Base-by-base conservation (phyloP, 1,140 invertebrate genomes). In the Mizuhopecten yessoensis region DNA sequence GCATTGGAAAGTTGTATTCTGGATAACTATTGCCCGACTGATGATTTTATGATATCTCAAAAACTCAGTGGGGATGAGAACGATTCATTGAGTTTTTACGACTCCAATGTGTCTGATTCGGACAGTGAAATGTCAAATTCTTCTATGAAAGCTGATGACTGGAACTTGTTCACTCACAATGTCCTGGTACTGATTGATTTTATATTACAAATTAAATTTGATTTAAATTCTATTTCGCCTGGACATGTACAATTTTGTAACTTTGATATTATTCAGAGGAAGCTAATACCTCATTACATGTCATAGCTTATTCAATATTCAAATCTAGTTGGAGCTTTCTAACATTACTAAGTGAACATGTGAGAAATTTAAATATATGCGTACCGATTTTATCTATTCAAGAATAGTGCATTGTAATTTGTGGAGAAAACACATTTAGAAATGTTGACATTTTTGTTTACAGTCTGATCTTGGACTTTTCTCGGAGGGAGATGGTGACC, bases 401-500 rank as follows among this genome's bases (percentile, higher is more conserved):
- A n/a, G n/a, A n/a, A n/a, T n/a, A n/a, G n/a, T n/a, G n/a, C n/a
- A n/a, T n/a, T n/a, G n/a, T n/a, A n/a, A n/a, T n/a, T n/a, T n/a
- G n/a, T n/a, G n/a, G n/a, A n/a, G n/a, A n/a, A n/a, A n/a, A n/a
- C n/a, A n/a, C n/a, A n/a, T n/a, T n/a, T n/a, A n/a, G n/a, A n/a
- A 9, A 75, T 75, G n/a, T 75, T 17, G 57, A 75, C 9, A 29
- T 87, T 93, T n/a, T 90, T 45, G 33, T 89, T 94, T 94, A 87
- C 91, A 95, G 94, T 91, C 90, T 86, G 91, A 93, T 33, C 91
- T 95, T 33, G 94, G 94, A 34, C 90, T 95, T 33, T 91, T 93
- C 23, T 91, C 91, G 23, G 92, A 75, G 86, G 93, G 92, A n/a
- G 88, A 93, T 39, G 90, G 92, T 86, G 92, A 92, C n/a, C 75